These are phyloP conservation scores for Pionites leucogaster DNA, from an alignment of 2,113 vertebrate genomes.

Conservation along the genomic window DNA sequence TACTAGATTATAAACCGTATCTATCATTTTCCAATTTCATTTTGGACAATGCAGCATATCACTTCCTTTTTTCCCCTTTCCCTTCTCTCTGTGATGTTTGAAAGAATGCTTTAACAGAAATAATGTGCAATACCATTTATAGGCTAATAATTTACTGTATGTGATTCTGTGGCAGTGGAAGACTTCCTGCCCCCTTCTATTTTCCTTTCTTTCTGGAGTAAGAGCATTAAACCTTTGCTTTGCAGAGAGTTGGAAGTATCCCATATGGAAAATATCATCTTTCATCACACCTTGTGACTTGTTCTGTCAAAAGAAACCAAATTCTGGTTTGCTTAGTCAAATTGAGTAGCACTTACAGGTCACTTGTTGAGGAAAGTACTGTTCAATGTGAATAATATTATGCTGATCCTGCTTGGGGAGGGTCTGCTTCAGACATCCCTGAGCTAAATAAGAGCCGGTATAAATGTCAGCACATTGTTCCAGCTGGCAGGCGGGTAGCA, in stretches of 20 bases:
- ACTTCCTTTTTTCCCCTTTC: fast-evolving
- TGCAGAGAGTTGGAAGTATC: background rate
- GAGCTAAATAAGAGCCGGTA: background rate
- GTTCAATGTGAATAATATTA: background rate
- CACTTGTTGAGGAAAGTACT: background rate
- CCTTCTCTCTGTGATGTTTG: background rate
- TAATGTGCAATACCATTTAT: background rate
- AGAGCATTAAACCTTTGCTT: background rate
- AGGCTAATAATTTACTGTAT: background rate
- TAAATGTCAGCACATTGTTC: background rate
- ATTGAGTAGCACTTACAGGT: background rate
- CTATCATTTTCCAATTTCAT: conserved; percentile 31
- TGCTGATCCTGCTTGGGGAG: background rate
- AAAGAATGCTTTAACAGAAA: background rate
- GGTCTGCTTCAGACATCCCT: background rate
- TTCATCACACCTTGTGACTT: background rate
- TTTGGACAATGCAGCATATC: background rate
- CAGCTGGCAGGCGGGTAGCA: background rate
- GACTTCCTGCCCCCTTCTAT: background rate
- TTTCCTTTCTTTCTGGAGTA: background rate
- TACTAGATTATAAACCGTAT: background rate
- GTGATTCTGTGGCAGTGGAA: background rate
- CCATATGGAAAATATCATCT: background rate
- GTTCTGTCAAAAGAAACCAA: background rate
- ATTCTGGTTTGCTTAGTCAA: background rate